Evolutionary conservation across 2,888 invertebrate species (phyloP).

Genomic region (Caenorhabditis sp.): DNA sequence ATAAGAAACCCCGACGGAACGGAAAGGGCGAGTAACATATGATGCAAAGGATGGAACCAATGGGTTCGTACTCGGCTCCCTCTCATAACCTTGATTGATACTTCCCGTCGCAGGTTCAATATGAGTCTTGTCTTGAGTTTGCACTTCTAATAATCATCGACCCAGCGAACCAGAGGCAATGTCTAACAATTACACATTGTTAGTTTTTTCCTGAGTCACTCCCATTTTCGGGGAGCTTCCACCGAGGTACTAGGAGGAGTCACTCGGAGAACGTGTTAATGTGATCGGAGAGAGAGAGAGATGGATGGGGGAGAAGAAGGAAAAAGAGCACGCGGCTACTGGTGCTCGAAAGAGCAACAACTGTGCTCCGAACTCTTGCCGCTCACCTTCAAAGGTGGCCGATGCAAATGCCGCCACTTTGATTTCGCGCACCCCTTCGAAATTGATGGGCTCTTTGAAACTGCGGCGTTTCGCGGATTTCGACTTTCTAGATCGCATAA

Average conservation of each 20-base stretch:
- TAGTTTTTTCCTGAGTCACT: no score
- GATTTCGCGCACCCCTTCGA: neutral
- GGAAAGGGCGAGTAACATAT: conserved; percentile 28
- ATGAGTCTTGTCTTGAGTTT: no score
- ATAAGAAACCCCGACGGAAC: conserved; percentile 12
- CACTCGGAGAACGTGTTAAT: no score
- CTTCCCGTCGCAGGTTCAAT: no score
- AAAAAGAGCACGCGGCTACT: no score
- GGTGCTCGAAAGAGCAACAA: conserved; percentile 6
- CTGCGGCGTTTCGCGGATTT: conserved; percentile 40
- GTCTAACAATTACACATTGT: no score
- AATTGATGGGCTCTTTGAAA: conserved; percentile 29
- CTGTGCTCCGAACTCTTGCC: neutral
- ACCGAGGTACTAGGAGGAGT: no score
- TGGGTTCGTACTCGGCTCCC: neutral
- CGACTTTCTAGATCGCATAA: neutral
- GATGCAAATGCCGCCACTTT: neutral
- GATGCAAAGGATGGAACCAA: neutral
- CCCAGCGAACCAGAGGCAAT: no score
- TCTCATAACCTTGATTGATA: no score
- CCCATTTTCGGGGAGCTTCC: no score
- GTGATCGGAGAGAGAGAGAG: neutral
- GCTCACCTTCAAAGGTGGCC: conserved; percentile 26
- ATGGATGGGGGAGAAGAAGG: no score
- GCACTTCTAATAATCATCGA: no score